These are phyloP conservation scores for Anhinga anhinga DNA, from an alignment of 2,113 vertebrate genomes.

Conservation along the genomic window DNA sequence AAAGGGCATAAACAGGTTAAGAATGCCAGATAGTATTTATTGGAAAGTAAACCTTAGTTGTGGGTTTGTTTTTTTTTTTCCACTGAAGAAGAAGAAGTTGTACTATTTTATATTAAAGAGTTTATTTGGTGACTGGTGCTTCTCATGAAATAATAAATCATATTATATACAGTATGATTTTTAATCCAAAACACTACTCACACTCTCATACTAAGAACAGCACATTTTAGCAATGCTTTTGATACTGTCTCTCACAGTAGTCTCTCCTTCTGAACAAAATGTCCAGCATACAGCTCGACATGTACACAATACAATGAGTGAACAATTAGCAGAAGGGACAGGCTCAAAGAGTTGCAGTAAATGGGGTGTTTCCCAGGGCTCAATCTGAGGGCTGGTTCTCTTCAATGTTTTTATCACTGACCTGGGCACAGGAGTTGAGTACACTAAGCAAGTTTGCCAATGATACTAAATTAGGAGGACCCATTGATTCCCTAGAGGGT, in stretches of 20 bases:
- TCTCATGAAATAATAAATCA: neutral
- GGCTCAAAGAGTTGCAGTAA: neutral
- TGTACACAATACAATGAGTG: neutral
- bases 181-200: neutral
- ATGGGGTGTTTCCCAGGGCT: neutral
- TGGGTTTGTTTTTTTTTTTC: neutral
- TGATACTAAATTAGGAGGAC: neutral
- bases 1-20: slow-evolving; percentile 32
- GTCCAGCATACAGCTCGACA: neutral
- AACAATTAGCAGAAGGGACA: neutral
- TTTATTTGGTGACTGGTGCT: neutral
- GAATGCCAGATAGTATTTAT: neutral
- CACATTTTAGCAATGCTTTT: neutral
- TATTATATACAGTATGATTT: neutral
- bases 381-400: neutral
- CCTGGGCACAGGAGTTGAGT: neutral
- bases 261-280: neutral
- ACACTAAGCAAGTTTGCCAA: neutral
- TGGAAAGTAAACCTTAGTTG: neutral
- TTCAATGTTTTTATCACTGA: neutral
- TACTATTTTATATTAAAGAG: neutral
- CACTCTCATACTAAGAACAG: neutral
- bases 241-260: neutral
- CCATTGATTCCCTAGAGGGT: neutral
- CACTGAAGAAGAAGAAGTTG: neutral